Conservation (phyloP, 2,797 vertebrate species). For the Arremon brunneinucha region DNA sequence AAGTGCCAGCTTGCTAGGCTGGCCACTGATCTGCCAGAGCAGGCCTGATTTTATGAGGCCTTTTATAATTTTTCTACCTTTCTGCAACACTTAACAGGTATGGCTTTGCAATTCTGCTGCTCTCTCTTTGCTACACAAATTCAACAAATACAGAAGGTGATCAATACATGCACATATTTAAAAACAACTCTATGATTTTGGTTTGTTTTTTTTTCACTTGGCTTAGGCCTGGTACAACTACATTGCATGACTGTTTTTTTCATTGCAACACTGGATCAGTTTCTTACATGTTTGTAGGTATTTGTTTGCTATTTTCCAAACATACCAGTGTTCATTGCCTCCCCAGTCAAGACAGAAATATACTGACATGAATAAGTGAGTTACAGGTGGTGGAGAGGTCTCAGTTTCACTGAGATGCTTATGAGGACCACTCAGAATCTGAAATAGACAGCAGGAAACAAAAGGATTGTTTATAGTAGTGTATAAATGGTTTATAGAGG, state of each 20-base stretch:
- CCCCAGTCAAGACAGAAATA: not conserved
- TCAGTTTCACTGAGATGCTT: not conserved
- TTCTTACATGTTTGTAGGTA: not conserved
- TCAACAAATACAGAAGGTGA: not conserved
- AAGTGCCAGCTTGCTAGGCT: not conserved
- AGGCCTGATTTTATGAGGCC: not conserved
- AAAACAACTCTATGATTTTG: not conserved
- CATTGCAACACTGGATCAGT: not conserved
- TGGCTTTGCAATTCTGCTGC: not conserved
- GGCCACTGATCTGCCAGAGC: not conserved
- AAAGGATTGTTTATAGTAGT: accelerated
- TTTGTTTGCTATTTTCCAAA: not conserved
- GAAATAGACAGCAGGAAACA: not conserved
- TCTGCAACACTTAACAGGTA: not conserved
- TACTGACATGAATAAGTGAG: not conserved
- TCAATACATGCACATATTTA: not conserved
- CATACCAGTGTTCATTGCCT: not conserved
- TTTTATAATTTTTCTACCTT: not conserved
- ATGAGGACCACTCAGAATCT: not conserved
- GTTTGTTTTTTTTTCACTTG: not conserved
- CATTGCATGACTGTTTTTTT: not conserved
- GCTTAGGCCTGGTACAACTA: not conserved
- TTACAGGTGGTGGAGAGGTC: not conserved
- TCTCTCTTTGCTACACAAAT: not conserved
- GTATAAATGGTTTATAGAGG: not conserved